Conservation (phyloP, 2,888 invertebrate species). For the Heterodera filipjevi region DNA sequence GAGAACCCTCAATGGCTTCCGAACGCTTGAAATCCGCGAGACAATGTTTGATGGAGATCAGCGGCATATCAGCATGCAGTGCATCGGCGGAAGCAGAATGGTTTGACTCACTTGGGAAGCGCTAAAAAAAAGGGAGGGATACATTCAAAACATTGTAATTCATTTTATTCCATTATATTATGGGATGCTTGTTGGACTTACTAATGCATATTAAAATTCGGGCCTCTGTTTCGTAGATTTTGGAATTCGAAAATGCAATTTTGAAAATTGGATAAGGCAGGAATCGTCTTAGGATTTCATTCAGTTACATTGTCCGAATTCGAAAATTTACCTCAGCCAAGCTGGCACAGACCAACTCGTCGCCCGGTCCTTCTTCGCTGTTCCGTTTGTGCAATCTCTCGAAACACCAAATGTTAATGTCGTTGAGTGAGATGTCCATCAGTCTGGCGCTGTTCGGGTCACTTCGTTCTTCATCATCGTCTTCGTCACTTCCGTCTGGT, state of each 20-base stretch:
- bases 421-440: not conserved
- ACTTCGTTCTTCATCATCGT: too few relatives aligned
- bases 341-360: slow-evolving; percentile 15
- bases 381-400: not conserved
- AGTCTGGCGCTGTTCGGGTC: not conserved
- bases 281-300: too few relatives aligned
- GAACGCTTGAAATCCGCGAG: slow-evolving; percentile 81
- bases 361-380: not conserved
- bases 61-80: slow-evolving; percentile 73
- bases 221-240: too few relatives aligned
- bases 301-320: too few relatives aligned
- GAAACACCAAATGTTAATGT: slow-evolving; percentile 5
- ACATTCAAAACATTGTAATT: too few relatives aligned
- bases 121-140: too few relatives aligned
- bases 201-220: too few relatives aligned
- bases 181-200: too few relatives aligned
- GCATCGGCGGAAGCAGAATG: slow-evolving; percentile 76
- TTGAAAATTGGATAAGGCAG: too few relatives aligned
- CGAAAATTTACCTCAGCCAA: not conserved
- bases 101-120: slow-evolving; percentile 33
- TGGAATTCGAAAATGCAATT: too few relatives aligned
- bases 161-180: too few relatives aligned
- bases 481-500: too few relatives aligned
- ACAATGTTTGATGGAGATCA: slow-evolving; percentile 82
- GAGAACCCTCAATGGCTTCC: slow-evolving; percentile 74